phyloP scores from a whole-genome alignment of 2,888 invertebrate genomes.

The Cantharis rufa region DNA sequence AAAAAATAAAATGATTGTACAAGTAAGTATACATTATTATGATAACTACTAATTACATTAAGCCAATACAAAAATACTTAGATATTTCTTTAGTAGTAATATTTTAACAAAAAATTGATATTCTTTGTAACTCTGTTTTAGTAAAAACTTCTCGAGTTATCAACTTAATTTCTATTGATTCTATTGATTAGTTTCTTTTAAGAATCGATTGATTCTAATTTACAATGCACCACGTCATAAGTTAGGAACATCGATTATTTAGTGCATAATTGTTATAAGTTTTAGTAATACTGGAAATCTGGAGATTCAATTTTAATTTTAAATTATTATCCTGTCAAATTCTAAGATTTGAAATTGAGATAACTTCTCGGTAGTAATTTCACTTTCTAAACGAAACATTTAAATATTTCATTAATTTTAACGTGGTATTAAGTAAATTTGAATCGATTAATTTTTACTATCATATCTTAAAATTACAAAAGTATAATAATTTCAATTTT shows the following conservation, averaged over 20 bases:
- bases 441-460: background rate
- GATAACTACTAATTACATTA: background rate
- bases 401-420: background rate
- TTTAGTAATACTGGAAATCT: background rate
- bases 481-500: background rate
- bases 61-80: background rate
- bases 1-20: background rate
- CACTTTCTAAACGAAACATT: background rate
- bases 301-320: background rate
- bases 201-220: background rate
- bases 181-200: too few species aligned
- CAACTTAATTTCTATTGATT: background rate
- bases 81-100: background rate
- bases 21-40: too few species aligned
- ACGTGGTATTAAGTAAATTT: background rate
- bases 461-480: background rate
- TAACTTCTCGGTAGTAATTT: background rate
- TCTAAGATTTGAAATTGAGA: background rate
- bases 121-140: background rate
- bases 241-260: background rate
- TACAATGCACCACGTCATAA: background rate
- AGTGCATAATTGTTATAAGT: background rate
- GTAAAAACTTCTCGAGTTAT: background rate
- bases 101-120: background rate
- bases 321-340: background rate